Percentiles rank a stretch among this genome's conserved stretches.
Conservation (phyloP, 1,140 invertebrate genomes). For the Littorina saxatilis region DNA sequence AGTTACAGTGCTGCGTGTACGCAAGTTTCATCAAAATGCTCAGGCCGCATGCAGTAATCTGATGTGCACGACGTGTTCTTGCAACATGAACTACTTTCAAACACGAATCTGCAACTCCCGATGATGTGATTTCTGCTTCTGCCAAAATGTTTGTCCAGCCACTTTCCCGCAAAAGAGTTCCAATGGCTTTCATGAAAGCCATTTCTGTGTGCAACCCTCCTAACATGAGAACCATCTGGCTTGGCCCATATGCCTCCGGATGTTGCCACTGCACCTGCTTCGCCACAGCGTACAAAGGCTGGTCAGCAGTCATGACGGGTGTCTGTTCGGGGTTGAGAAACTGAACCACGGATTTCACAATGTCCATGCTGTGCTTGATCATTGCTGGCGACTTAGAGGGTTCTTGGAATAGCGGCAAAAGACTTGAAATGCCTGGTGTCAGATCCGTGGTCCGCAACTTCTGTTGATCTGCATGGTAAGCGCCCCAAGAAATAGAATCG, state of each 20-base stretch:
- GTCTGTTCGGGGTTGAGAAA: conserved; percentile 43
- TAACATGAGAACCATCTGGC: conserved; percentile 45
- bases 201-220: conserved; percentile 44
- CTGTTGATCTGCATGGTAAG: too few species aligned
- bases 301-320: conserved; percentile 49
- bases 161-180: conserved; percentile 52
- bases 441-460: too few species aligned
- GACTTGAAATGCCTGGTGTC: too few species aligned
- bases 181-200: conserved; percentile 40
- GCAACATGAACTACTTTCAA: conserved; percentile 40
- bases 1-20: neutral
- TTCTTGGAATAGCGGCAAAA: conserved; percentile 27
- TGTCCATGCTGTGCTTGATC: conserved; percentile 45
- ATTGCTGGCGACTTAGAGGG: conserved; percentile 30
- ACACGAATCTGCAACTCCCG: conserved; percentile 48
- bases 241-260: conserved; percentile 54
- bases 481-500: too few species aligned
- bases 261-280: conserved; percentile 58
- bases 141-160: conserved; percentile 52
- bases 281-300: conserved; percentile 47
- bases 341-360: conserved; percentile 15
- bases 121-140: conserved; percentile 1
- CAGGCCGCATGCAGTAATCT: conserved; percentile 41
- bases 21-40: neutral
- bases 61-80: conserved; percentile 43